Evolutionary conservation across 2,113 vertebrate species (phyloP).

Genomic region (Psettodes erumei): DNA sequence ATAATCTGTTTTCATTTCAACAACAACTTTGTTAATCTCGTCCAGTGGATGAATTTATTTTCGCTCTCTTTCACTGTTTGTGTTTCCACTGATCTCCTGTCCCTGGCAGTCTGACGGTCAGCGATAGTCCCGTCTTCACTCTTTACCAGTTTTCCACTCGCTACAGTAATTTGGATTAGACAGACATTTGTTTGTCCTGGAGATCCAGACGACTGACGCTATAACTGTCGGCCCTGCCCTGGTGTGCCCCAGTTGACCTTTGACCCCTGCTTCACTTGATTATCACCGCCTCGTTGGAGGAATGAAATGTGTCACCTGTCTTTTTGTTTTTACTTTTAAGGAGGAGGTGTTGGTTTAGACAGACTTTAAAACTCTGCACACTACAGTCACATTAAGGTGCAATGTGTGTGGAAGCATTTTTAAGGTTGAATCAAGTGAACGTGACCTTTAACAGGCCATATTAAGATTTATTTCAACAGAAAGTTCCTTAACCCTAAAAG

Average conservation of each 20-base stretch:
- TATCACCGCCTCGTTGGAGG: slow-evolving; percentile 27
- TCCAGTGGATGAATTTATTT: slow-evolving; percentile 24
- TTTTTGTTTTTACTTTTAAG: background rate
- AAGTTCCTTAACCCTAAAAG: background rate
- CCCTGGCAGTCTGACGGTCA: background rate
- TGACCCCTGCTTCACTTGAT: slow-evolving; percentile 30
- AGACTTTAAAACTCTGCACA: background rate
- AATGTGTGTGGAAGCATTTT: background rate
- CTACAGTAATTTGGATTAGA: slow-evolving; percentile 12
- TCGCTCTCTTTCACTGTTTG: slow-evolving; percentile 32
- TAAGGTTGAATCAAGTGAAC: background rate
- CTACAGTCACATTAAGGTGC: background rate
- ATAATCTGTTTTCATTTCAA: slow-evolving; percentile 48
- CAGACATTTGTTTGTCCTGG: slow-evolving; percentile 6
- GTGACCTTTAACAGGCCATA: background rate
- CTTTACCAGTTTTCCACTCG: slow-evolving; percentile 27
- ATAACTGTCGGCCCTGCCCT: background rate
- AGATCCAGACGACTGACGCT: background rate
- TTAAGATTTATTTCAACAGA: background rate
- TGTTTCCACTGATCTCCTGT: slow-evolving; percentile 43
- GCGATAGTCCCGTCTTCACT: slow-evolving; percentile 1
- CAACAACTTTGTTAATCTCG: slow-evolving; percentile 31
- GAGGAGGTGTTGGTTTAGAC: too few relatives aligned
- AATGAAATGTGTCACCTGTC: slow-evolving; percentile 2
- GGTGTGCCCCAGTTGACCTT: slow-evolving; percentile 41